Base-by-base conservation (phyloP, 2,113 vertebrate species). In the Colossoma macropomum region DNA sequence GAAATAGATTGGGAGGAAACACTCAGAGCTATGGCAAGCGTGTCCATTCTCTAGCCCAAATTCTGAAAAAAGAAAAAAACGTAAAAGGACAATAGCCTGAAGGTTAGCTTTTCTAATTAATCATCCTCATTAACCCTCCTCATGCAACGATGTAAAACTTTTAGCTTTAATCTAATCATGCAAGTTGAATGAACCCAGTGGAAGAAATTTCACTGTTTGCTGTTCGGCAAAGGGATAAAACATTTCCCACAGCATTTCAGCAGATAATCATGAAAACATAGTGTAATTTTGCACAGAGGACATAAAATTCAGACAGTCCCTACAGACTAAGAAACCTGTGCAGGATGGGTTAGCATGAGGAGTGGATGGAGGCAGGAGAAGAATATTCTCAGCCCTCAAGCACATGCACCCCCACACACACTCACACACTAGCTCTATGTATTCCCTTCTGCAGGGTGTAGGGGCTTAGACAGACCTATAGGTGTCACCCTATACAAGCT, bases 401-500 rank as follows among this genome's bases (percentile, higher is more conserved):
- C 41, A 23, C 34, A 25, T 45, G 17, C 30, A 66, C 15, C 1
- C 70, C 48, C 56, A 30, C 77, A 5, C 38, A 27, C 81, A 23
- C 63, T 56, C 63, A 50, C 81, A 48, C n/a, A n/a, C 52, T 32
- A 30, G 41, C 48, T 76, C 50, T 25, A 52, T 30, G 15, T 32
- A 45, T 59, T 11, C 38, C 13, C 11, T 71, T 25, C 34, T 68
- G 56, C 8, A 75, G 80, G 90, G 87, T 94, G 93, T 91, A 94
- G 90, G 83, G 84, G 83, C 93, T 80, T 85, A 88, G 87, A 88
- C 86, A 84, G 85, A 84, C 94, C 95, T 92, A 95, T 95, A 95
- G 95, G 93, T 95, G 95, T 95, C 95, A 95, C 91, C 94, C 95
- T 95, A 92, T 92, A 94, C 95, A 95, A 95, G 93, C 94, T 83